Percentiles rank a stretch among this genome's conserved stretches.
These are phyloP conservation scores for Tangara arthus DNA, from an alignment of 2,797 vertebrate genomes.

Conservation along the genomic window DNA sequence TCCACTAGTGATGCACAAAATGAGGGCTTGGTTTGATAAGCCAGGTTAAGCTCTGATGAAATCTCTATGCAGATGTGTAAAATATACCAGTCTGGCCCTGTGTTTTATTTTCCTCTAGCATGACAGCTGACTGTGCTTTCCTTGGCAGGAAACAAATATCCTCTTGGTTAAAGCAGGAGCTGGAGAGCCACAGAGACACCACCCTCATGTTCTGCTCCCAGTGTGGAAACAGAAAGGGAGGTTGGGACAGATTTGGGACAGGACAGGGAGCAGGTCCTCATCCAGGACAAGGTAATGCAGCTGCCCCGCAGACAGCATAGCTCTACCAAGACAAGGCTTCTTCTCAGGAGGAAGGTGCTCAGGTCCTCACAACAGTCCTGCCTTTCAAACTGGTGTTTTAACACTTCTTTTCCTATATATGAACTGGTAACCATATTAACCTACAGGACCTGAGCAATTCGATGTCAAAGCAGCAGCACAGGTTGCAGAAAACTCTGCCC, in stretches of 20 bases:
- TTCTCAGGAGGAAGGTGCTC: background rate
- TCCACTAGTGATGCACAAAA: background rate
- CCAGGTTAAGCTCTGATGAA: background rate
- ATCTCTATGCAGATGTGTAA: background rate
- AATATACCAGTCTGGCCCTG: background rate
- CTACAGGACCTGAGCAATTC: background rate
- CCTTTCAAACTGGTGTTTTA: background rate
- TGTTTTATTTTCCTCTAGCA: background rate
- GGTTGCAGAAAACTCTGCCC: background rate
- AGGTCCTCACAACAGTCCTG: background rate
- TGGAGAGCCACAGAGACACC: background rate
- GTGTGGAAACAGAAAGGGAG: background rate
- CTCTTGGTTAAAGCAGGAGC: background rate
- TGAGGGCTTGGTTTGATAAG: background rate
- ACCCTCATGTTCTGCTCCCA: background rate
- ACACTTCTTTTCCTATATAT: background rate
- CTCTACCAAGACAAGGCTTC: background rate
- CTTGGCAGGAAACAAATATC: constrained; percentile 22
- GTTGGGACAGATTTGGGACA: background rate
- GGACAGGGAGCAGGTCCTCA: background rate
- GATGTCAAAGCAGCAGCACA: background rate
- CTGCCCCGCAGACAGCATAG: accelerated
- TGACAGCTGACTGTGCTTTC: background rate
- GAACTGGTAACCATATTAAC: background rate
- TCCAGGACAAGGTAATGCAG: background rate